Percentiles rank a stretch among this genome's conserved stretches.
These are phyloP conservation scores for Ceratosolen solmsi DNA, from an alignment of 1,140 invertebrate genomes.

Conservation along the genomic window DNA sequence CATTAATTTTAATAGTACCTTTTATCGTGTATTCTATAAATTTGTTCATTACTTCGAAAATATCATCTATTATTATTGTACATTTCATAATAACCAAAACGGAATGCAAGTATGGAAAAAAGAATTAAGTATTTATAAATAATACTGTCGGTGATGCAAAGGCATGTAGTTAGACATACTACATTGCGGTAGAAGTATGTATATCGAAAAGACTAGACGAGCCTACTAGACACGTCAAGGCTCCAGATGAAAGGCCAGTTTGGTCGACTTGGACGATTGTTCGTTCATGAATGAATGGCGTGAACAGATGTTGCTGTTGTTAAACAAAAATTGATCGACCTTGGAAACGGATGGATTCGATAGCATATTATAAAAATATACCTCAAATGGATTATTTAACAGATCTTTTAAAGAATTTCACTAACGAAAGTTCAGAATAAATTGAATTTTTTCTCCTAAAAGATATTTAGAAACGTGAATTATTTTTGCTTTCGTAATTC, in stretches of 20 bases:
- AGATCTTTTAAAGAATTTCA: too few species aligned
- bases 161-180: neutral
- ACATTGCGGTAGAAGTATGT: neutral
- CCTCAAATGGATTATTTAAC: too few species aligned
- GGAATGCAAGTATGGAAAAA: neutral
- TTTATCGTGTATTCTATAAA: neutral
- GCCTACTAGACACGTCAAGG: conserved; percentile 11
- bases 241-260: conserved; percentile 24
- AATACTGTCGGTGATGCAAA: neutral
- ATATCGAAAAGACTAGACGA: neutral
- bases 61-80: neutral
- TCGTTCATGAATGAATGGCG: neutral
- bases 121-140: neutral
- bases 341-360: neutral
- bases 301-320: neutral
- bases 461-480: too few species aligned
- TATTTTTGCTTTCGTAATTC: neutral
- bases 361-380: neutral
- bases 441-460: too few species aligned
- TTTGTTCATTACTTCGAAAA: neutral
- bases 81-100: neutral
- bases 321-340: neutral
- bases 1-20: neutral
- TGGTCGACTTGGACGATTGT: neutral
- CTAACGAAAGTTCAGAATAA: too few species aligned